These are phyloP conservation scores for Pseudorhombus dupliciocellatus DNA, from an alignment of 2,113 vertebrate species.

Conservation along the genomic window DNA sequence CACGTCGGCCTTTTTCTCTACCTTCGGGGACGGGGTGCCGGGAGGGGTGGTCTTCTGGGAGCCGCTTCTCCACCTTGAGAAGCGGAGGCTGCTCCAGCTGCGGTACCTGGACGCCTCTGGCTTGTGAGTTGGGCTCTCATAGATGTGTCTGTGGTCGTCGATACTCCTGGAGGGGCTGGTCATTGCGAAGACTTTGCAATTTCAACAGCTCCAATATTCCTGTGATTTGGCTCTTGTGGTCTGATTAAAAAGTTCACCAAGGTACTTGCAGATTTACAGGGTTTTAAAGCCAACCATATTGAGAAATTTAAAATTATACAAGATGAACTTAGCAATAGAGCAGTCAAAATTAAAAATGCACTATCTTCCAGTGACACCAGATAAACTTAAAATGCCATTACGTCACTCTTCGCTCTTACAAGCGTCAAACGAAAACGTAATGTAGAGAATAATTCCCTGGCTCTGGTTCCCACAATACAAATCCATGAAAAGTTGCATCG, in stretches of 20 bases:
- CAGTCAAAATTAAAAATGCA: not conserved
- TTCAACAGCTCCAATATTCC: not conserved
- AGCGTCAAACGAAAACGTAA: not conserved
- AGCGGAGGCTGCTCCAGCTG: slow-evolving; percentile 70
- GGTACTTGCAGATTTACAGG: not conserved
- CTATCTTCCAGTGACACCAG: not conserved
- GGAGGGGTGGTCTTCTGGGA: slow-evolving; percentile 66
- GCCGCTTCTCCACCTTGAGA: slow-evolving; percentile 69
- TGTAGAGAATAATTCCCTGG: not conserved
- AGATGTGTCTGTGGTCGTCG: slow-evolving; percentile 47
- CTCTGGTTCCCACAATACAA: not conserved
- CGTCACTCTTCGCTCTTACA: not conserved
- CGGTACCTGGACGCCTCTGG: slow-evolving; percentile 47
- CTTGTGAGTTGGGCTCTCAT: slow-evolving; percentile 56
- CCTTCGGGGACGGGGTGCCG: slow-evolving; percentile 54
- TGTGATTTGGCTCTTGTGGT: not conserved
- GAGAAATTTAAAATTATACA: not conserved
- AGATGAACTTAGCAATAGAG: not conserved
- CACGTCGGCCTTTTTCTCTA: slow-evolving; percentile 59
- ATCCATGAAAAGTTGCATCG: slow-evolving; percentile 22
- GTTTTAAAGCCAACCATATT: not conserved
- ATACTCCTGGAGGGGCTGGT: slow-evolving; percentile 52
- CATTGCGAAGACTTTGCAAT: slow-evolving; percentile 45
- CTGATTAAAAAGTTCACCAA: slow-evolving; percentile 28
- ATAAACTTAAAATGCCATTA: not conserved